phyloP scores from a whole-genome alignment of 2,113 vertebrate genomes.

The Pelodiscus sinensis region DNA sequence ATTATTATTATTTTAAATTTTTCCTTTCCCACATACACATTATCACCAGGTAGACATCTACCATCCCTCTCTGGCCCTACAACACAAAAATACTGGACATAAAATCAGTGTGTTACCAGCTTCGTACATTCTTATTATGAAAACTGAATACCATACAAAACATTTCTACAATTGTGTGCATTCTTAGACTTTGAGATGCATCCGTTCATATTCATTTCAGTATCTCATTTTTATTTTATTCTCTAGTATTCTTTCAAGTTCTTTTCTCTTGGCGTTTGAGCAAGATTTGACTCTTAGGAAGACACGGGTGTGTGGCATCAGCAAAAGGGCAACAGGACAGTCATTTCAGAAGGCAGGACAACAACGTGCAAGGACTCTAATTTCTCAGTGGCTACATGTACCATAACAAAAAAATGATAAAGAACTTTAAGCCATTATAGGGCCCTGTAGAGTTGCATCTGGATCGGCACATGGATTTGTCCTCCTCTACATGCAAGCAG shows the following conservation, averaged over 20 bases:
- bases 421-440: not conserved
- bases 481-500: not conserved
- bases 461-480: not conserved
- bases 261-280: not conserved
- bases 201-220: not conserved
- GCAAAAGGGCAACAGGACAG: not conserved
- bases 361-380: not conserved
- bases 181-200: not conserved
- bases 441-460: not conserved
- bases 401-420: not conserved
- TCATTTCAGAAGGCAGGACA: not conserved
- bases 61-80: not conserved
- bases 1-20: not conserved
- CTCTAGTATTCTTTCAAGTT: not conserved
- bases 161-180: not conserved
- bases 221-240: not conserved
- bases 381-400: not conserved
- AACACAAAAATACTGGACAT: not conserved
- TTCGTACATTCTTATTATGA: not conserved
- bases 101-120: not conserved
- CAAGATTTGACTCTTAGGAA: not conserved
- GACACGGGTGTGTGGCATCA: not conserved
- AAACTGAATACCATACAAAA: not conserved
- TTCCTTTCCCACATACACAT: not conserved
- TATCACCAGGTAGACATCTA: not conserved